These are phyloP conservation scores for Leptoclinus maculatus DNA, from an alignment of 2,797 vertebrate species.

Conservation along the genomic window DNA sequence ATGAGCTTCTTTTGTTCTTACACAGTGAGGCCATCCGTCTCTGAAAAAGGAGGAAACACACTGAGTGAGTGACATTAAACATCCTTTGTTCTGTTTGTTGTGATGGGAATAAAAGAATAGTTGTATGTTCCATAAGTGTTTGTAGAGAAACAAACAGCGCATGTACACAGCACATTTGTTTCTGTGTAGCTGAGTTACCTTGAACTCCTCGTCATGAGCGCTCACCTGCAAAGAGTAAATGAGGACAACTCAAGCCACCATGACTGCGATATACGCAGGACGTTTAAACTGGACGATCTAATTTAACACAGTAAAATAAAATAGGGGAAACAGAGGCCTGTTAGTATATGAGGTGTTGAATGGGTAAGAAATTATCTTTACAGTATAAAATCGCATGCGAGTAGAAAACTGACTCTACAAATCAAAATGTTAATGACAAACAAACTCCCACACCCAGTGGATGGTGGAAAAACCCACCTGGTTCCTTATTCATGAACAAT, in stretches of 20 bases:
- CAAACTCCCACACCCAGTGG: neutral
- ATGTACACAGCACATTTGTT: neutral
- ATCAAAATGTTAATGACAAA: neutral
- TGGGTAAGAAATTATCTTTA: neutral
- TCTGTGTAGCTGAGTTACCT: slow-evolving; percentile 18
- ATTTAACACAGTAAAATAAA: neutral
- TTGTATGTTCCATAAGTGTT: neutral
- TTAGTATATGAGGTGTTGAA: neutral
- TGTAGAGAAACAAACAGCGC: slow-evolving; percentile 14
- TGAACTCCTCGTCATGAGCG: slow-evolving; percentile 24
- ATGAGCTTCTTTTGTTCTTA: neutral
- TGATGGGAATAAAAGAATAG: neutral
- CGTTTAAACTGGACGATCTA: slow-evolving; percentile 27
- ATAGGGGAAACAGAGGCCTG: neutral
- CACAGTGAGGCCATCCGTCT: neutral
- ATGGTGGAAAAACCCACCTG: neutral
- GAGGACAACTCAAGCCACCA: slow-evolving; percentile 37
- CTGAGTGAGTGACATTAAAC: neutral
- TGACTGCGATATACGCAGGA: neutral
- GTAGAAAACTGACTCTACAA: neutral
- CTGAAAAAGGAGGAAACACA: neutral
- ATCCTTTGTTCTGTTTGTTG: slow-evolving; percentile 1
- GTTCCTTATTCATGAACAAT: neutral
- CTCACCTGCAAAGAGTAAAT: slow-evolving; percentile 43
- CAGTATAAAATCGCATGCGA: neutral